Percentiles rank a stretch among this genome's conserved stretches.
Conservation (phyloP, 2,113 vertebrate species). For the Lophotis ruficrista region DNA sequence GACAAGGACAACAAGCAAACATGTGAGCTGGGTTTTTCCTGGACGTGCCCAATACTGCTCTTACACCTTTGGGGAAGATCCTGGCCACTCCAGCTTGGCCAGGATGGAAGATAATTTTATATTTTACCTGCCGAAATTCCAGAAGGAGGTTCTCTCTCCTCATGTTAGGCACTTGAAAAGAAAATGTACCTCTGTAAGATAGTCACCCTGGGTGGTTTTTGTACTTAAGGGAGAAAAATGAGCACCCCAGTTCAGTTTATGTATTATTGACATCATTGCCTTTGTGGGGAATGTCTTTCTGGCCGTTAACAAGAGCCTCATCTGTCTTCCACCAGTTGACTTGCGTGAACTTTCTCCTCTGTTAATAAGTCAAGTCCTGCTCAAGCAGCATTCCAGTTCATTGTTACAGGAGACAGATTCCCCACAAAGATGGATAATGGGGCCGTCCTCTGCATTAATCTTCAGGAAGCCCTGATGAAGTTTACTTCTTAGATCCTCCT, state of each 20-base stretch:
- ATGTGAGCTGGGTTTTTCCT: background rate
- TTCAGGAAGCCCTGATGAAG: background rate
- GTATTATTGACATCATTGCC: rapidly evolving
- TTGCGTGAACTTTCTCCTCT: background rate
- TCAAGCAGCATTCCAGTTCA: background rate
- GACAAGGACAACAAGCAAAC: background rate
- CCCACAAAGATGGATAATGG: rapidly evolving
- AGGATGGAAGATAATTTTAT: background rate
- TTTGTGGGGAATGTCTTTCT: background rate
- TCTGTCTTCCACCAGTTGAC: background rate
- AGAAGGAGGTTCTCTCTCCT: background rate
- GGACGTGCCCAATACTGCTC: background rate
- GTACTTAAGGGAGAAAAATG: background rate
- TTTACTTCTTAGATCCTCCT: background rate
- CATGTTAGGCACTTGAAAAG: background rate
- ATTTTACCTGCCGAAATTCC: background rate
- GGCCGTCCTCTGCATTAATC: background rate
- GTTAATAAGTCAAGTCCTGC: background rate
- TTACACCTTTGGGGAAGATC: background rate
- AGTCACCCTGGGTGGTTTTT: background rate
- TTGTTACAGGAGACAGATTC: background rate
- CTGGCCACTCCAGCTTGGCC: background rate
- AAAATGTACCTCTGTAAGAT: background rate
- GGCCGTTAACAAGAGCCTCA: background rate
- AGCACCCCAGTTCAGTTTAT: background rate